Percentiles rank a stretch among this genome's conserved stretches.
Evolutionary conservation across 2,888 invertebrate species (phyloP).

Genomic region (Adineta ricciae): DNA sequence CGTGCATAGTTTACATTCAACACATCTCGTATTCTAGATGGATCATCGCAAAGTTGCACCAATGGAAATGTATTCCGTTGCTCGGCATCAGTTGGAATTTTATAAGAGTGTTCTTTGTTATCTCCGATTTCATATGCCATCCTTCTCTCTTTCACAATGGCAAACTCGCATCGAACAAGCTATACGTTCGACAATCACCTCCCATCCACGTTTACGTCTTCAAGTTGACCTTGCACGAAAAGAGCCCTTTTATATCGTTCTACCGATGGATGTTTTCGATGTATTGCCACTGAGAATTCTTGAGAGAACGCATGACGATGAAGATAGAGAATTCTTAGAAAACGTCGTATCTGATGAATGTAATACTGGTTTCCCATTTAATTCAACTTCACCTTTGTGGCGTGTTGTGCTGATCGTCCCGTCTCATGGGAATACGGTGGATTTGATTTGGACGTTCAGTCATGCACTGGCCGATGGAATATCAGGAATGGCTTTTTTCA

Average conservation of each 20-base stretch:
- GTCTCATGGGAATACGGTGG: not conserved
- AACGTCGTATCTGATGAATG: not conserved
- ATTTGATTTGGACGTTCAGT: not conserved
- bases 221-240: not conserved
- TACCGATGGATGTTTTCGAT: not conserved
- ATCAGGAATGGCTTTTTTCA: not conserved
- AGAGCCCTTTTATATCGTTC: not conserved
- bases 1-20: no score
- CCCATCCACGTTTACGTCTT: not conserved
- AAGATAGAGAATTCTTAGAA: not conserved
- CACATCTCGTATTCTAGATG: not conserved
- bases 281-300: not conserved
- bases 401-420: not conserved
- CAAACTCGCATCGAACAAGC: not conserved
- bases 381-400: not conserved
- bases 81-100: not conserved
- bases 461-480: not conserved
- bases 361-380: not conserved
- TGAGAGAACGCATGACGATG: not conserved
- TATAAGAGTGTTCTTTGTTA: not conserved
- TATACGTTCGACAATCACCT: not conserved
- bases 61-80: constrained; percentile 1
- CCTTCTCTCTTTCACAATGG: not conserved
- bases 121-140: not conserved
- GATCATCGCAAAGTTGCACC: not conserved